Conservation (phyloP, 2,888 invertebrate species). For the Lithophane socia region DNA sequence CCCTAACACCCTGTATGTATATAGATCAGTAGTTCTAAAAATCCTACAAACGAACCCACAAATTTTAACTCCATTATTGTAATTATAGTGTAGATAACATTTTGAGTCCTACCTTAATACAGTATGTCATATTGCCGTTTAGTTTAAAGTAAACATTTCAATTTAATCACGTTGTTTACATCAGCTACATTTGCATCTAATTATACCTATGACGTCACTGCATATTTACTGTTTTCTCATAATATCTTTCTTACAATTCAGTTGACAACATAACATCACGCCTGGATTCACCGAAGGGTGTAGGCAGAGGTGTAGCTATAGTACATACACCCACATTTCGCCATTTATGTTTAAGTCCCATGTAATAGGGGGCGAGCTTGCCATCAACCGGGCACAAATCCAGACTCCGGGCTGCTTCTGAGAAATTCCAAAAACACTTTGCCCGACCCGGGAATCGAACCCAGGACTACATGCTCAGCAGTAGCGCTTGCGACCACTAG, state of each 20-base stretch:
- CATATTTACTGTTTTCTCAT: not conserved
- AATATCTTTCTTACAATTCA: not conserved
- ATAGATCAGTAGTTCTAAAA: too few species aligned
- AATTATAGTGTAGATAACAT: not conserved
- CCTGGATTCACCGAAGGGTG: accelerated
- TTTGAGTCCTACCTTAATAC: not conserved
- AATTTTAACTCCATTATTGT: too few species aligned
- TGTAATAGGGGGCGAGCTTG: not conserved
- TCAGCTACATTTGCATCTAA: constrained; percentile 9
- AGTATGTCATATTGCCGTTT: not conserved
- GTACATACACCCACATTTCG: not conserved
- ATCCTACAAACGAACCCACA: too few species aligned
- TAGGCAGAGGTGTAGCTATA: too few species aligned
- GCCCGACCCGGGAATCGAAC: not conserved
- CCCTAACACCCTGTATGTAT: too few species aligned
- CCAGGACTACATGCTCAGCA: not conserved
- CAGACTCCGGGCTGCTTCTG: not conserved
- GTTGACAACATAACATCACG: not conserved
- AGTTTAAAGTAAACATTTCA: not conserved
- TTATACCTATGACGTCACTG: not conserved
- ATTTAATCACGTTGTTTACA: constrained; percentile 10
- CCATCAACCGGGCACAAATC: not conserved
- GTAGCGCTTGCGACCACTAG: not conserved
- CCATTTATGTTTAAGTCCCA: not conserved
- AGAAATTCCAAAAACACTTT: not conserved